These are phyloP conservation scores for Caenorhabditis inopinata DNA, from an alignment of 1,140 invertebrate genomes.

Conservation along the genomic window DNA sequence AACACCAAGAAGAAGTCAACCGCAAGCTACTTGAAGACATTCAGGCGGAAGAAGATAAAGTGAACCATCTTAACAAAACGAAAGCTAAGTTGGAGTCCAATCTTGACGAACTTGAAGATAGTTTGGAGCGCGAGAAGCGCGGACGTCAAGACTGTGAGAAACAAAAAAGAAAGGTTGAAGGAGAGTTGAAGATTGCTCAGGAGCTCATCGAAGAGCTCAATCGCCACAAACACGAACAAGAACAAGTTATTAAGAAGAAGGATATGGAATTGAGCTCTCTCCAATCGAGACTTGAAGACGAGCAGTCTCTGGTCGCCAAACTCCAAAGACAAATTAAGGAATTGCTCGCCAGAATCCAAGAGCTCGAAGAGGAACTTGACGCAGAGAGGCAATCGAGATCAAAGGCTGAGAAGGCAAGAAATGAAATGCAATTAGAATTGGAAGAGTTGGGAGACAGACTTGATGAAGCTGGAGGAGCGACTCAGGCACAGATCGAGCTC, in stretches of 20 bases:
- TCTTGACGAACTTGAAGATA: conserved; percentile 89
- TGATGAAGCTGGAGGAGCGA: conserved; percentile 80
- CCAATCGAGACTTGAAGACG: conserved; percentile 85
- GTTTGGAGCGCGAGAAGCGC: conserved; percentile 97
- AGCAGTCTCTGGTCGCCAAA: conserved; percentile 91
- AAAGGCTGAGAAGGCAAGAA: conserved; percentile 71
- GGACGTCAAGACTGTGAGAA: conserved; percentile 94
- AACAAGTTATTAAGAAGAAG: conserved; percentile 62
- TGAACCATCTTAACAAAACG: conserved; percentile 97
- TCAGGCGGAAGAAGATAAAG: conserved; percentile 95
- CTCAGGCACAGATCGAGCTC: conserved; percentile 91
- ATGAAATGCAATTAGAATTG: conserved; percentile 73
- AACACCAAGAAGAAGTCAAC: conserved; percentile 84
- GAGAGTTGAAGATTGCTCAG: conserved; percentile 95
- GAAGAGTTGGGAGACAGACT: conserved; percentile 90
- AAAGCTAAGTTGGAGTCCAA: conserved; percentile 95
- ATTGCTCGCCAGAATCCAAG: conserved; percentile 76
- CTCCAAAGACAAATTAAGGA: conserved; percentile 98
- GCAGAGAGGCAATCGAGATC: conserved; percentile 91
- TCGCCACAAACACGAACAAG: conserved; percentile 55
- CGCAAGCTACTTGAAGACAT: conserved; percentile 94
- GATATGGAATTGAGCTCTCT: conserved; percentile 56
- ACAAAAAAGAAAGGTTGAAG: conserved; percentile 87
- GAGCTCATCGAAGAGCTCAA: conserved; percentile 64
- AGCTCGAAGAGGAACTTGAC: conserved; percentile 95